Base-by-base conservation (phyloP, 2,797 vertebrate genomes). In the Spinus pinus region DNA sequence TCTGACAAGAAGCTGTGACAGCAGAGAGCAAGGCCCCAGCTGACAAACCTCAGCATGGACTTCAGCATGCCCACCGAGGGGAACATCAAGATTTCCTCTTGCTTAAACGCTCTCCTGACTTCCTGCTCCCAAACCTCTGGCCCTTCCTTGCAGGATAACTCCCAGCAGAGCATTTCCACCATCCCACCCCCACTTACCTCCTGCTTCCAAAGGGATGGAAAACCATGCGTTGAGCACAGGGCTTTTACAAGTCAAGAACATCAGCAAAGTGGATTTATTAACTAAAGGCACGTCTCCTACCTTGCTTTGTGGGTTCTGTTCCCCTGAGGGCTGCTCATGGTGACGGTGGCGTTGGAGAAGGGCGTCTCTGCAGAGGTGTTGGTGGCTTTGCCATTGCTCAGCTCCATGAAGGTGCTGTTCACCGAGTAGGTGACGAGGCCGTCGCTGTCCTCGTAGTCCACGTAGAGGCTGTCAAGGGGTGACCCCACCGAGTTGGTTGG, bases 291-390 rank as follows among this genome's bases (percentile, higher is more conserved):
- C 2, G 2, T 27, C n/a, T 53, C 97, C 96, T 98, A 99, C 99
- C 99, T 99, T 96, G 98, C 98, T 97, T 99, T 99, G 97, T 99
- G 99, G 22, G 98, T 98, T 84, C 98, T 98, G 93, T 98, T 97
- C 47, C 95, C 98, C 7, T 82, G 93, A 71, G 94, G 95, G 96
- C 83, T 96, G 72, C n/a, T 97, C 71, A 80, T 77, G 90, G 96
- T 98, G 95, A 98, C 23, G 0, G 98, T 99, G 86, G 97, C 90
- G 7, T 99, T 99, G 60, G 98, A 97, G 88, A 98, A 98, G 0
- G 96, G 92, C 0, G 94, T 84, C 93, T 99, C 99, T 0, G 98
- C 98, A 6, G 98, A 99, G 1, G 97, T 72, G n/a, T 99, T 99
- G 92, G 94, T 89, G 33, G 95, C 97, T 61, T 97, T 98, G 66